A percentile compares a stretch with the other conserved stretches of the same genome.
These are phyloP conservation scores for Loris lydekkerianus DNA, from an alignment of 2,797 vertebrate genomes.

Conservation along the genomic window DNA sequence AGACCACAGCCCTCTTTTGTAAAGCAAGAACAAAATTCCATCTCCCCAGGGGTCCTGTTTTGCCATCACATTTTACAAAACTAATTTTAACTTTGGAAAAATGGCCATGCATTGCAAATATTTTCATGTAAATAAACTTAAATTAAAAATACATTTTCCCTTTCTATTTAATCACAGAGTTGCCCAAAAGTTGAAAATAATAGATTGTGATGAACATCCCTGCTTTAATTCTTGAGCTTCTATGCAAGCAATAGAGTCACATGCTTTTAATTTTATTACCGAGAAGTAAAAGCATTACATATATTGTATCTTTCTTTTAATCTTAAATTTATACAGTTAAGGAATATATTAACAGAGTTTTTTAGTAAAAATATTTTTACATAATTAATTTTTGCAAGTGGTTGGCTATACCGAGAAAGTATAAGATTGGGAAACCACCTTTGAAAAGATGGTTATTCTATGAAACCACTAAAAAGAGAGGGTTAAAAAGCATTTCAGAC, in stretches of 20 bases:
- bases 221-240: neutral
- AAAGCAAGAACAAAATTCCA: neutral
- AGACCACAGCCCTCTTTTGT: neutral
- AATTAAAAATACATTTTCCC: neutral
- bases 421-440: too few relatives aligned
- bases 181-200: neutral
- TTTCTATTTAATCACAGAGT: neutral
- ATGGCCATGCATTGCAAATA: neutral
- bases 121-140: conserved; percentile 16
- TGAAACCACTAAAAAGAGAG: too few relatives aligned
- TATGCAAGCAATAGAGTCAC: neutral
- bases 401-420: too few relatives aligned
- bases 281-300: too few relatives aligned
- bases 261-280: neutral
- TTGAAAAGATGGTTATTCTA: too few relatives aligned
- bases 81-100: neutral
- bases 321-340: too few relatives aligned
- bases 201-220: neutral
- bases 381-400: too few relatives aligned
- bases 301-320: too few relatives aligned
- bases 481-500: neutral
- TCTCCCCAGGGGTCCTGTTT: neutral
- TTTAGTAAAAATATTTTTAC: too few relatives aligned
- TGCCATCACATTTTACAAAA: neutral
- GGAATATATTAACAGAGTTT: too few relatives aligned